phyloP scores from a whole-genome alignment of 2,113 vertebrate genomes.

The Rattus norvegicus region DNA sequence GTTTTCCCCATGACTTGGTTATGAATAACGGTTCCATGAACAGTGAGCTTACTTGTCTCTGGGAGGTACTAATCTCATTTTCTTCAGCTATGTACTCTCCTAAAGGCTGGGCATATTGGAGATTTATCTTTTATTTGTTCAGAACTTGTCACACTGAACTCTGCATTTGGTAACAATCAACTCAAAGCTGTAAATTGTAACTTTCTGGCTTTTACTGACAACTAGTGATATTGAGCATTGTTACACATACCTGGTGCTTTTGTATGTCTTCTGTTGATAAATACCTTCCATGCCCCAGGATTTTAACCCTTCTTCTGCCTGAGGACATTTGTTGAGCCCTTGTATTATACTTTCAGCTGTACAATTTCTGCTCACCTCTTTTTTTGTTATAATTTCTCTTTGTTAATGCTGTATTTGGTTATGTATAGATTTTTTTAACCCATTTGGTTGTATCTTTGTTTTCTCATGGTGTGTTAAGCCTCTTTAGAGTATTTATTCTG shows the following conservation, averaged over 20 bases:
- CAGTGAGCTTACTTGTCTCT: too few species aligned
- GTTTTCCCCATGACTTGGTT: not conserved
- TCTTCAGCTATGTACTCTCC: not conserved
- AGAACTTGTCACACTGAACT: not conserved
- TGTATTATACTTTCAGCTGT: not conserved
- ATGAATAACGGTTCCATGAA: not conserved
- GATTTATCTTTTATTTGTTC: not conserved
- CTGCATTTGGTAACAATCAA: not conserved
- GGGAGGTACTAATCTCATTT: not conserved
- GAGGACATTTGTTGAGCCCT: not conserved
- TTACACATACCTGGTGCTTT: not conserved
- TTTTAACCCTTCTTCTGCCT: not conserved
- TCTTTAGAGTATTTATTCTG: not conserved
- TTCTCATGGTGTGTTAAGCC: not conserved
- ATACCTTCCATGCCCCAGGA: not conserved
- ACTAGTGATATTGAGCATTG: not conserved
- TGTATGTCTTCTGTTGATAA: not conserved
- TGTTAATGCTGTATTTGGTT: not conserved
- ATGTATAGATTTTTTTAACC: not conserved
- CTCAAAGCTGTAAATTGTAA: not conserved
- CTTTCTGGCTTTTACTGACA: not conserved
- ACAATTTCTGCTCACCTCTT: not conserved
- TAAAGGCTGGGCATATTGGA: not conserved
- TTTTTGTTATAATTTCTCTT: not conserved
- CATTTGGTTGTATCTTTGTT: not conserved